phyloP scores from a whole-genome alignment of 1,140 invertebrate genomes.

The Batillaria attramentaria region DNA sequence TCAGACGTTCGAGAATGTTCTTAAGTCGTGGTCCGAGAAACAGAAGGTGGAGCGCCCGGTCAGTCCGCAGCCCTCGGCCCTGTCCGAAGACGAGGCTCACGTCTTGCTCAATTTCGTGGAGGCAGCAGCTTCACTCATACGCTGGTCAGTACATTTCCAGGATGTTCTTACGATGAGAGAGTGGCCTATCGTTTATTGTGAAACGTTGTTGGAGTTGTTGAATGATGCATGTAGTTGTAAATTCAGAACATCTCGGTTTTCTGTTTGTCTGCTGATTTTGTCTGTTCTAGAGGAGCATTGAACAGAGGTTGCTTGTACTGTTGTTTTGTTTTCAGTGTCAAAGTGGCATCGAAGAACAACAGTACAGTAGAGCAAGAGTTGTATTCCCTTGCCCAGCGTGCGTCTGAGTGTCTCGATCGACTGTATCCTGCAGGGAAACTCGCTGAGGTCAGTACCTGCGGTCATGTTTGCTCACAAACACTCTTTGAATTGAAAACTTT shows the following conservation, averaged over 20 bases:
- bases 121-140: constrained; percentile 84
- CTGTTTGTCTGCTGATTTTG: not conserved
- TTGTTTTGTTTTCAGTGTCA: constrained; percentile 75
- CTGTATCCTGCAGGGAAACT: constrained; percentile 85
- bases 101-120: constrained; percentile 86
- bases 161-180: not conserved
- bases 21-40: constrained; percentile 95
- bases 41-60: constrained; percentile 74
- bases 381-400: constrained; percentile 80
- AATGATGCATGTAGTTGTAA: not conserved
- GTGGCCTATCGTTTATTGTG: not conserved
- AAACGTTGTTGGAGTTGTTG: not conserved
- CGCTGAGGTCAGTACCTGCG: constrained; percentile 59
- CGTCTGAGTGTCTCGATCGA: constrained; percentile 82
- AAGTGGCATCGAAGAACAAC: constrained; percentile 80
- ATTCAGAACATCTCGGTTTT: not conserved
- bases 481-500: not conserved
- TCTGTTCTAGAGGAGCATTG: too few relatives aligned
- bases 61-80: constrained; percentile 66
- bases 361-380: constrained; percentile 79
- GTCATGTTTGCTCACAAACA: not conserved
- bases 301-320: too few relatives aligned
- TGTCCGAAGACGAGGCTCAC: constrained; percentile 82
- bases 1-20: constrained; percentile 87
- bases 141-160: constrained; percentile 62